Evolutionary conservation across 2,113 vertebrate genomes (phyloP), one percentile per base, ranked within the genome.

Genomic region (Hoplias malabaricus): DNA sequence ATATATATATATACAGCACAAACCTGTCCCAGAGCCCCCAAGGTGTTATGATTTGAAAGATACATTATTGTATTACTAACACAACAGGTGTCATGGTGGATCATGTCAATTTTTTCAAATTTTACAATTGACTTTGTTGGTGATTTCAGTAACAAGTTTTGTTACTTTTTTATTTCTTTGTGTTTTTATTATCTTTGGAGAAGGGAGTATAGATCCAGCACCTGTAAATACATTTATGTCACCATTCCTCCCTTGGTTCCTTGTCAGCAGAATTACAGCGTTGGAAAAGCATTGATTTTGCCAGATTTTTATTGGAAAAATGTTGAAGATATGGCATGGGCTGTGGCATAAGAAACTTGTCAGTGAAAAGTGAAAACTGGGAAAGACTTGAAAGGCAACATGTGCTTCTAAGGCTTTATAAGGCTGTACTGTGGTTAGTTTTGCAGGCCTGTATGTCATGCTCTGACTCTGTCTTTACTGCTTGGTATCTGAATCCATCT

Each of bases 401-500:
- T 63, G 42, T 66, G 59, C 59, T 75, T n/a, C 8, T 43, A 59
- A 34, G 38, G 40, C 73, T 54, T 50, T 50, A 19, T 38, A 76
- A 29, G 54, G 36, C n/a, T 19, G 5, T 21, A 21, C 48, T 53
- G n/a, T n/a, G 48, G 48, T 53, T 23, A 21, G 48, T 53, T 21
- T 53, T 9, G 48, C 48, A 23, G 23, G 43, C 21, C 13, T 33
- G 25, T 38, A 43, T 9, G 19, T 53, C 73, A 67, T 29, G 4
- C 42, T 38, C 53, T 48, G 23, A 66, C 50, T 21, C 21, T n/a
- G 62, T 33, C 31, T 19, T 38, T 61, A 43, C 40, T 38, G 57
- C 25, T 80, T 83, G 77, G 80, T 87, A 86, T 90, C 86, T 83
- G 85, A 86, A 78, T 77, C 71, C 80, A 65, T 87, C 86, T 82